Conservation (phyloP, 37 sponge, comb jelly and placozoan species). For the Cliona cf. orientalis region DNA sequence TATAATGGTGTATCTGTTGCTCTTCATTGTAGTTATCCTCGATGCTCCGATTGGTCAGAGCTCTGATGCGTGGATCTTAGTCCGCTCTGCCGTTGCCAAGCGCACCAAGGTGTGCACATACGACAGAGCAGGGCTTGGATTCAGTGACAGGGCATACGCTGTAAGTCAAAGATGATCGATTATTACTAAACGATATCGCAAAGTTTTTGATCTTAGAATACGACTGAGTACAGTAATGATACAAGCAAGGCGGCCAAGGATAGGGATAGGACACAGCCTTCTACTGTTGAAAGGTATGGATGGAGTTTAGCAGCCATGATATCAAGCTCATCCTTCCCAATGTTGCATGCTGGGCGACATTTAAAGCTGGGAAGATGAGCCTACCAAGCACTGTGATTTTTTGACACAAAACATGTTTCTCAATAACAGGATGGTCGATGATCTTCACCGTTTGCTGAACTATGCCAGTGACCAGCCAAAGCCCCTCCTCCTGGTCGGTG, state of each 20-base stretch:
- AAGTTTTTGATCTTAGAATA: conserved; percentile 50
- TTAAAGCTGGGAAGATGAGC: too few relatives aligned
- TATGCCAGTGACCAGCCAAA: conserved; percentile 43
- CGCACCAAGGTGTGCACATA: conserved; percentile 67
- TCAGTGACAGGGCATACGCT: conserved; percentile 66
- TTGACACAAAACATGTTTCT: background rate
- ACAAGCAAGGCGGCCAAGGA: conserved; percentile 39
- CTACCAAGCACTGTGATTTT: background rate
- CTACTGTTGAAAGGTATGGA: conserved; percentile 48
- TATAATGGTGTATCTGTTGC: too few relatives aligned
- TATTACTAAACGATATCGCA: background rate
- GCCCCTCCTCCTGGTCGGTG: conserved; percentile 60
- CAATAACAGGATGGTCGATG: conserved; percentile 72
- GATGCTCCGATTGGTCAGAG: conserved; percentile 69
- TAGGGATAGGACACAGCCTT: conserved; percentile 41
- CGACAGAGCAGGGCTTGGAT: conserved; percentile 75
- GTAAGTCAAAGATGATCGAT: conserved; percentile 12
- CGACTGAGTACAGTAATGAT: conserved; percentile 40
- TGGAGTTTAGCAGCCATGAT: too few relatives aligned
- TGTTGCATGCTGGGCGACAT: background rate
- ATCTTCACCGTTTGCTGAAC: conserved; percentile 45
- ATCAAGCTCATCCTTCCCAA: background rate
- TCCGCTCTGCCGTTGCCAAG: conserved; percentile 55
- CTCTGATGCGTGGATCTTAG: conserved; percentile 57
- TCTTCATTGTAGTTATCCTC: conserved; percentile 38